Percentiles rank a stretch among this genome's conserved stretches.
phyloP scores from a whole-genome alignment of 2,797 vertebrate species.

The Heteromormyrus szaboi region DNA sequence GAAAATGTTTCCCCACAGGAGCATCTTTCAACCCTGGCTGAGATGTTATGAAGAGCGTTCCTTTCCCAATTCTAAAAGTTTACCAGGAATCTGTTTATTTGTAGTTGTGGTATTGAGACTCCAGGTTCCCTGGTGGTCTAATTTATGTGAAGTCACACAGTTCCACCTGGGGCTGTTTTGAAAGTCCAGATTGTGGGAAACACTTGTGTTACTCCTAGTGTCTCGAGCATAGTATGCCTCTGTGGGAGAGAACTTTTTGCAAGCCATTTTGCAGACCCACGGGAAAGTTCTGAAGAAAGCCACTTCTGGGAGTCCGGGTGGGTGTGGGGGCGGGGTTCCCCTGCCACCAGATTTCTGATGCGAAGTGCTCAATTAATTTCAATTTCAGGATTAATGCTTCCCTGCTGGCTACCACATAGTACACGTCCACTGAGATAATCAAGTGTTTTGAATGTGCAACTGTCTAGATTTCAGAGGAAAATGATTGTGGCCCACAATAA shows the following conservation, averaged over 20 bases:
- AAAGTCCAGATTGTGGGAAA: not conserved
- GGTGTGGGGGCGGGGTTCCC: not conserved
- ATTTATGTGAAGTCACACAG: not conserved
- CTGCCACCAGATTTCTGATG: not conserved
- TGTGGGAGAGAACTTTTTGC: not conserved
- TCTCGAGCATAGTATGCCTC: not conserved
- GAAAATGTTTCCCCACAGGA: not conserved
- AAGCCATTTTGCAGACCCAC: not conserved
- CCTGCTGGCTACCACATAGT: not conserved
- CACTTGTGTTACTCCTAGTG: not conserved
- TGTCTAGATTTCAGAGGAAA: not conserved
- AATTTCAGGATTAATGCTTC: not conserved
- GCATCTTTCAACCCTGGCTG: not conserved
- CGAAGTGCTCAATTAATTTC: not conserved
- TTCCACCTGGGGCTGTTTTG: slow-evolving; percentile 5
- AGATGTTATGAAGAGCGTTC: not conserved
- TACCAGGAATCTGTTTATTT: not conserved
- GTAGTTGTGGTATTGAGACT: not conserved
- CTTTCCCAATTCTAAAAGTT: not conserved
- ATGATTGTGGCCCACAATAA: not conserved
- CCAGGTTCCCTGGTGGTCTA: not conserved
- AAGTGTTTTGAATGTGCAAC: not conserved
- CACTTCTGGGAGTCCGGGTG: not conserved
- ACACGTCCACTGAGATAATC: not conserved
- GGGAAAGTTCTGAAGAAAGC: not conserved